A percentile compares a stretch with the other conserved stretches of the same genome.
Evolutionary conservation across 2,113 vertebrate species (phyloP).

Genomic region (Sitta europaea): DNA sequence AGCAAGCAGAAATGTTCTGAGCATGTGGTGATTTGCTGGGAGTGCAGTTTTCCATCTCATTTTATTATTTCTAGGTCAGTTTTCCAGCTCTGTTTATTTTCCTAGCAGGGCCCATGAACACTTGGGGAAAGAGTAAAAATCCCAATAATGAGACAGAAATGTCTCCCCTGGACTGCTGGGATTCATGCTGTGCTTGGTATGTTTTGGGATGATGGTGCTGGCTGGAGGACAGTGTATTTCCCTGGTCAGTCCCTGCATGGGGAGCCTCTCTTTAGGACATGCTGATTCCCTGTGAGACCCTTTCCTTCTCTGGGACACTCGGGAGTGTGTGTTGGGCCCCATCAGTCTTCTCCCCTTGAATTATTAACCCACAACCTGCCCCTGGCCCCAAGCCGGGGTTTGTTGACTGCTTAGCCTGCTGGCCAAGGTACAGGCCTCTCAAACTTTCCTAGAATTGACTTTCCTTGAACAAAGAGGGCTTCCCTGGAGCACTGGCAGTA

Average conservation of each 20-base stretch:
- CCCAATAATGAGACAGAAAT: neutral
- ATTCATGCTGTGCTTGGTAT: fast-evolving
- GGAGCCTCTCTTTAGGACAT: neutral
- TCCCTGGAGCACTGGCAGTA: neutral
- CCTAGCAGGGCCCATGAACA: neutral
- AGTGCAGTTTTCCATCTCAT: neutral
- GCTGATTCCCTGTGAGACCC: fast-evolving
- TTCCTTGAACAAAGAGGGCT: slow-evolving; percentile 43
- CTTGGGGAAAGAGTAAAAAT: neutral
- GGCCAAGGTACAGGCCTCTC: slow-evolving; percentile 45
- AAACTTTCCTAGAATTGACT: slow-evolving; percentile 43
- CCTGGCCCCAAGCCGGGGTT: slow-evolving; percentile 19
- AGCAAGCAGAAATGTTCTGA: neutral
- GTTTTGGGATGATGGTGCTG: neutral
- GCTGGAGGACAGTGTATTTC: neutral
- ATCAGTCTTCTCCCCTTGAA: slow-evolving; percentile 4
- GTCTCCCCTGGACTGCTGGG: neutral
- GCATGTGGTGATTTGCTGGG: neutral
- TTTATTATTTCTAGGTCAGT: neutral
- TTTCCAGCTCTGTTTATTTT: neutral
- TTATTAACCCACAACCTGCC: slow-evolving; percentile 63
- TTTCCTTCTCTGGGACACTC: neutral
- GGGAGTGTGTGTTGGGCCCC: neutral
- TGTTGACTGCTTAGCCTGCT: slow-evolving; percentile 9
- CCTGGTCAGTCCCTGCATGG: neutral